Percentiles rank a stretch among this genome's conserved stretches.
Conservation (phyloP, 2,113 vertebrate genomes). For the Salvelinus alpinus region DNA sequence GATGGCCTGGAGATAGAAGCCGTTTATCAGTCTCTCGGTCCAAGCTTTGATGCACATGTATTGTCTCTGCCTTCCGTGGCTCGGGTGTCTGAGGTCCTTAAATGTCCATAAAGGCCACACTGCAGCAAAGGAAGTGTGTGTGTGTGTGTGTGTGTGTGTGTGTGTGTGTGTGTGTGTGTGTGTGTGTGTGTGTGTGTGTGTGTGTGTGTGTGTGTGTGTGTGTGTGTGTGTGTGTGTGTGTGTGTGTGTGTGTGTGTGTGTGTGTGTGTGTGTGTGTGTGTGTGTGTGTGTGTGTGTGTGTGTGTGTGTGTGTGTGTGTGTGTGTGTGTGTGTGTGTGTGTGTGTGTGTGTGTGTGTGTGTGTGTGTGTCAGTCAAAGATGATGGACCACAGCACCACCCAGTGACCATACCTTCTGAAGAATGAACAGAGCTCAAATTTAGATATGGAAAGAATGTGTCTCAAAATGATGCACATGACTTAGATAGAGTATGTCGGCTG, state of each 20-base stretch:
- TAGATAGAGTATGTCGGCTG: neutral
- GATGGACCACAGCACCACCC: neutral
- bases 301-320: neutral
- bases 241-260: neutral
- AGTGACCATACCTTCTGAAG: too few species aligned
- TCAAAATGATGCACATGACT: neutral
- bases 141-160: slow-evolving; percentile 6
- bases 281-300: slow-evolving; percentile 1
- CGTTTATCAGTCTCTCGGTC: too few species aligned
- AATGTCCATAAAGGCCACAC: neutral
- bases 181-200: neutral
- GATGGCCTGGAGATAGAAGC: too few species aligned
- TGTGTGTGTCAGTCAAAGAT: too few species aligned
- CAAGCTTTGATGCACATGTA: too few species aligned
- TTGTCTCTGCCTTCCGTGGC: too few species aligned
- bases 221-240: neutral
- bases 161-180: slow-evolving; percentile 4
- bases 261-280: neutral
- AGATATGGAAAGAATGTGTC: too few species aligned
- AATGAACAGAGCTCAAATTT: too few species aligned
- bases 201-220: neutral
- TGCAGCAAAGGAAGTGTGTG: neutral
- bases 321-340: neutral
- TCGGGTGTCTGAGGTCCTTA: too few species aligned
- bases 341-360: neutral